Conservation (phyloP, 2,113 vertebrate species). For the Nerophis lumbriciformis region DNA sequence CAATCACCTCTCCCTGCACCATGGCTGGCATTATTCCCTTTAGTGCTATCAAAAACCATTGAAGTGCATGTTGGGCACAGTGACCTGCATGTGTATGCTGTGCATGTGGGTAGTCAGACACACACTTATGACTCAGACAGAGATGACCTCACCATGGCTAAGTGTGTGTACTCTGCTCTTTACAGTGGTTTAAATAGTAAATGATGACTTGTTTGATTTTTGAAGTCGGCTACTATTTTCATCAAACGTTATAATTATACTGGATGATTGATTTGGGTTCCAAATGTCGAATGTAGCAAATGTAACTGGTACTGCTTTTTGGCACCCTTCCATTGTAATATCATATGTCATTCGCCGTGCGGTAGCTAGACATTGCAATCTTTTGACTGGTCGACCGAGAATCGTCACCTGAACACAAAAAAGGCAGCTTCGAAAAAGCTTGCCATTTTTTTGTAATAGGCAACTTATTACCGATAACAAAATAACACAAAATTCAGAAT, state of each 20-base stretch:
- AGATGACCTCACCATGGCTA: conserved; percentile 46
- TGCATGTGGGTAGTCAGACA: conserved; percentile 29
- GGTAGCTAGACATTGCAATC: no score
- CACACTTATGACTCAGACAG: conserved; percentile 47
- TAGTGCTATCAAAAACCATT: conserved; percentile 9
- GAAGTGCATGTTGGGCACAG: not conserved
- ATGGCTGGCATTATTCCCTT: conserved; percentile 3
- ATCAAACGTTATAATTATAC: not conserved
- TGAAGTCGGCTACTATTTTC: not conserved
- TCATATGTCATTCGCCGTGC: no score
- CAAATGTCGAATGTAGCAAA: no score
- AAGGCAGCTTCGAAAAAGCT: no score
- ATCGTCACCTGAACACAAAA: no score
- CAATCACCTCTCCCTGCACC: conserved; percentile 1
- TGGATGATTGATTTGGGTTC: no score
- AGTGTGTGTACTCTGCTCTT: conserved; percentile 9
- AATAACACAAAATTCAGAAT: no score
- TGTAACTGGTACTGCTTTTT: no score
- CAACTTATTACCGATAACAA: no score
- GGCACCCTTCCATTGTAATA: no score
- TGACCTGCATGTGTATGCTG: conserved; percentile 1
- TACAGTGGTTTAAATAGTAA: conserved; percentile 4
- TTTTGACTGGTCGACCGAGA: no score
- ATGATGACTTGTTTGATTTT: not conserved
- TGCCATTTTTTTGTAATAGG: no score